A percentile compares a stretch with the other conserved stretches of the same genome.
Conservation (phyloP, 2,113 vertebrate species). For the Cyphomyrus plagiostoma region DNA sequence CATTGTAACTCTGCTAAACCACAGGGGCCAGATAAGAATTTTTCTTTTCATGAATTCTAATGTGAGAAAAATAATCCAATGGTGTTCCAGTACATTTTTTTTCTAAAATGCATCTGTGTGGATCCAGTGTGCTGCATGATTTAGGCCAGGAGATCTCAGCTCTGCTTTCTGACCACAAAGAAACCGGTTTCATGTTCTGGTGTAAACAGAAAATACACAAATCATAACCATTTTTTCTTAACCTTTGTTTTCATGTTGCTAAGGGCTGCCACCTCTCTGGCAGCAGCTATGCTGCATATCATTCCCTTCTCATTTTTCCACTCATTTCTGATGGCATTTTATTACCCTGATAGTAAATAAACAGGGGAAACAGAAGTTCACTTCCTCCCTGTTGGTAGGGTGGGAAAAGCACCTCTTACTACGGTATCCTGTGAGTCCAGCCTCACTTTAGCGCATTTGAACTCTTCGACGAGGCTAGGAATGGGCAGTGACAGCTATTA, state of each 20-base stretch:
- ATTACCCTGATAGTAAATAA: constrained; percentile 40
- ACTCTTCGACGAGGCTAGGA: no score
- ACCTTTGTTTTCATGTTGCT: constrained; percentile 52
- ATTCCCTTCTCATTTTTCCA: constrained; percentile 37
- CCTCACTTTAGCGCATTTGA: no score
- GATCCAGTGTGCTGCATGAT: constrained; percentile 37
- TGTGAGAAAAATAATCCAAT: constrained; percentile 53
- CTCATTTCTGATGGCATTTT: constrained; percentile 37
- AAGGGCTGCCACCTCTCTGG: constrained; percentile 22
- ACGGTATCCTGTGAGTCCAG: no score
- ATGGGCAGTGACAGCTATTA: no score
- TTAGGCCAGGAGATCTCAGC: not conserved
- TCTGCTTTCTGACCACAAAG: constrained; percentile 29
- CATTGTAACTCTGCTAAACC: constrained; percentile 10
- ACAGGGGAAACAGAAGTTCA: constrained; percentile 24
- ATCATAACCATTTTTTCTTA: constrained; percentile 46
- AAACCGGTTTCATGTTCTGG: constrained; percentile 46
- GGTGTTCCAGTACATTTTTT: constrained; percentile 50
- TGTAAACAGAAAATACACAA: constrained; percentile 58
- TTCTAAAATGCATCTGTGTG: constrained; percentile 25
- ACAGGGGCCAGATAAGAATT: constrained; percentile 66
- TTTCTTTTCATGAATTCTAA: constrained; percentile 60
- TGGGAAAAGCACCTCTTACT: no score
- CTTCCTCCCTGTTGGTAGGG: no score
- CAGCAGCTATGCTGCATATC: constrained; percentile 20